phyloP scores from a whole-genome alignment of 2,797 vertebrate species.

The Diplodus sargus region DNA sequence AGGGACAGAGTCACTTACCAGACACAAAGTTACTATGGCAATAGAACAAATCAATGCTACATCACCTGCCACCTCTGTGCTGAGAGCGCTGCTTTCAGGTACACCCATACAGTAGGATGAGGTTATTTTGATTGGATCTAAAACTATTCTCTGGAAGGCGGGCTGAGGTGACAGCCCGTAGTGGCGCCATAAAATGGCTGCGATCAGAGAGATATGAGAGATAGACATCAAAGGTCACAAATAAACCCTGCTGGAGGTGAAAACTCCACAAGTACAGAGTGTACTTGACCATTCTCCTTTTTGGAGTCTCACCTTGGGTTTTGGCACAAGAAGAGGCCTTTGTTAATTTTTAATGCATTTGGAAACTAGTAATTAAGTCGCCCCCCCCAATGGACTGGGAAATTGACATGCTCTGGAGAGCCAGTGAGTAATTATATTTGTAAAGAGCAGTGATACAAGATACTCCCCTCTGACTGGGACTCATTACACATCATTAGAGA shows the following conservation, averaged over 20 bases:
- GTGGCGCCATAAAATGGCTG: conserved; percentile 53
- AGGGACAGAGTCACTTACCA: conserved; percentile 43
- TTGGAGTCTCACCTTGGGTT: conserved; percentile 80
- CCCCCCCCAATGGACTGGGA: conserved; percentile 78
- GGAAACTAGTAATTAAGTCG: conserved; percentile 85
- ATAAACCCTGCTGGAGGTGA: conserved; percentile 65
- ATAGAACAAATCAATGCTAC: conserved; percentile 59
- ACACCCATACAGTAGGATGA: conserved; percentile 23
- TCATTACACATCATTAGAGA: conserved; percentile 88
- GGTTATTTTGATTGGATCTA: conserved; percentile 77
- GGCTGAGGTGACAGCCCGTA: conserved; percentile 45
- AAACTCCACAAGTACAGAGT: conserved; percentile 45
- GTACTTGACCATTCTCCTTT: conserved; percentile 63
- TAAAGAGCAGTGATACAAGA: conserved; percentile 89
- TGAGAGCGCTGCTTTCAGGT: conserved; percentile 15
- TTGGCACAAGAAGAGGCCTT: conserved; percentile 78
- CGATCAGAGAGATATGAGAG: conserved; percentile 70
- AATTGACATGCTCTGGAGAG: conserved; percentile 87
- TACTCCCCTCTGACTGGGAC: conserved; percentile 86
- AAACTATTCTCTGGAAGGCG: conserved; percentile 58
- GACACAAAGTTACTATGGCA: conserved; percentile 41
- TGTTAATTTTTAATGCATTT: conserved; percentile 87
- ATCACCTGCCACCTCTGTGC: conserved; percentile 38
- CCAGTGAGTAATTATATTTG: conserved; percentile 89
- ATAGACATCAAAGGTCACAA: conserved; percentile 78